Percentiles rank a stretch among this genome's conserved stretches.
Conservation (phyloP, 1,140 invertebrate genomes). For the Drosophila virilis region DNA sequence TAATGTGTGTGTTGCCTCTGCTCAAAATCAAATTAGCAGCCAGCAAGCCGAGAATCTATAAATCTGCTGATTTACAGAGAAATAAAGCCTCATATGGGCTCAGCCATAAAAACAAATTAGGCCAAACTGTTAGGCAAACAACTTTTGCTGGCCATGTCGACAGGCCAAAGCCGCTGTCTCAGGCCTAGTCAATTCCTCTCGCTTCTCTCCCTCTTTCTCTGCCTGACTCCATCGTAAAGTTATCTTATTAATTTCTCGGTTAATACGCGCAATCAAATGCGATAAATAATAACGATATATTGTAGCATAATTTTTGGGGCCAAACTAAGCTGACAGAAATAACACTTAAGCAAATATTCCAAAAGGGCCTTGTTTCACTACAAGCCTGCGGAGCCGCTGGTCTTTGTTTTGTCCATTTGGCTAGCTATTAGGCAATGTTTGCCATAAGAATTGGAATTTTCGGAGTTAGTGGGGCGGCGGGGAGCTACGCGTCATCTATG, state of each 20-base stretch:
- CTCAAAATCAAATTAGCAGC: slow-evolving; percentile 81
- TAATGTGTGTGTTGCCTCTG: slow-evolving; percentile 20
- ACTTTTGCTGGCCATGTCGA: slow-evolving; percentile 58
- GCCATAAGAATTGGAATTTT: slow-evolving; percentile 30
- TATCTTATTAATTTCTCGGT: slow-evolving; percentile 79
- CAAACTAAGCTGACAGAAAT: slow-evolving; percentile 80
- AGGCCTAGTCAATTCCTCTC: background rate
- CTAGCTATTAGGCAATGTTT: slow-evolving; percentile 75
- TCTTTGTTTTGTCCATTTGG: slow-evolving; percentile 63
- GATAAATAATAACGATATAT: slow-evolving; percentile 81
- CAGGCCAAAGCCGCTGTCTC: slow-evolving; percentile 44
- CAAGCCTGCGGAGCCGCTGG: background rate
- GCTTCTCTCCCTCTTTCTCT: slow-evolving; percentile 2
- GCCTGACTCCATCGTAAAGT: slow-evolving; percentile 48
- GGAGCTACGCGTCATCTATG: slow-evolving; percentile 58
- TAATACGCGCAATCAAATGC: slow-evolving; percentile 82
- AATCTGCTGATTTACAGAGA: slow-evolving; percentile 82
- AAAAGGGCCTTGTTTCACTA: slow-evolving; percentile 43
- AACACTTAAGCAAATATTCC: slow-evolving; percentile 80
- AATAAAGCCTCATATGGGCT: slow-evolving; percentile 56
- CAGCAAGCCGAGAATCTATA: slow-evolving; percentile 68
- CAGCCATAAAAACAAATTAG: slow-evolving; percentile 80
- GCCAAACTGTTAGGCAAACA: slow-evolving; percentile 83
- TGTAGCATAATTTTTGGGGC: slow-evolving; percentile 68
- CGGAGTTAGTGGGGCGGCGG: background rate